These are phyloP conservation scores for Synanthedon vespiformis DNA, from an alignment of 2,888 invertebrate genomes.

Conservation along the genomic window DNA sequence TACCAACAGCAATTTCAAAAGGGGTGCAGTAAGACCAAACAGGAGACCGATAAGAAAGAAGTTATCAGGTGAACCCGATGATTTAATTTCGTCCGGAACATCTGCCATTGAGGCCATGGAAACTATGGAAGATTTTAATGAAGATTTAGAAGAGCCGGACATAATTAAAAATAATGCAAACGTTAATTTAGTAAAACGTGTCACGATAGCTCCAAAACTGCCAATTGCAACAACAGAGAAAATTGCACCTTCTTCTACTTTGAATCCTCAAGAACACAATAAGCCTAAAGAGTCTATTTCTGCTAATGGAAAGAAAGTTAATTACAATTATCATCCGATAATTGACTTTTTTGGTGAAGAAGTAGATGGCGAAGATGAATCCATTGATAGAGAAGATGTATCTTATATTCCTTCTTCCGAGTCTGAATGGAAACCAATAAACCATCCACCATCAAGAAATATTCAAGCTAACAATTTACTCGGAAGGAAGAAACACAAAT, in stretches of 20 bases:
- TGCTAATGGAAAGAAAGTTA: conserved; percentile 69
- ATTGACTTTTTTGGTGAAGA: conserved; percentile 79
- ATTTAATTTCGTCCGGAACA: conserved; percentile 52
- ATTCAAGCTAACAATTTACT: conserved; percentile 19
- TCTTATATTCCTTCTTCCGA: conserved; percentile 35
- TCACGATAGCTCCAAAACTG: conserved; percentile 49
- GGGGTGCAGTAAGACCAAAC: conserved; percentile 43
- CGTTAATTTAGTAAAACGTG: conserved; percentile 23
- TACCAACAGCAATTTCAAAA: conserved; percentile 41
- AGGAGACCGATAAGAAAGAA: conserved; percentile 59
- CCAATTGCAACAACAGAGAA: conserved; percentile 36
- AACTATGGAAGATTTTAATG: conserved; percentile 42
- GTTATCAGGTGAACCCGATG: conserved; percentile 46
- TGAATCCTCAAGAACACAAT: conserved; percentile 22
- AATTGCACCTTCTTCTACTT: conserved; percentile 13
- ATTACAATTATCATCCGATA: conserved; percentile 87
- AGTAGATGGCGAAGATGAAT: conserved; percentile 33
- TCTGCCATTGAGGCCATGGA: conserved; percentile 47
- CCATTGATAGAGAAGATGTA: conserved; percentile 53
- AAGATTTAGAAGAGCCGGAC: conserved; percentile 37
- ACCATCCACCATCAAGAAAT: conserved; percentile 34
- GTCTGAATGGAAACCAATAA: conserved; percentile 65
- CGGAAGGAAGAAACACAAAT: conserved; percentile 25
- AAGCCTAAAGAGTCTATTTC: conserved; percentile 25
- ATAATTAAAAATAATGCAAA: conserved; percentile 26